Percentiles rank a stretch among this genome's conserved stretches.
phyloP scores from a whole-genome alignment of 1,140 invertebrate species.

The Lethrus apterus region DNA sequence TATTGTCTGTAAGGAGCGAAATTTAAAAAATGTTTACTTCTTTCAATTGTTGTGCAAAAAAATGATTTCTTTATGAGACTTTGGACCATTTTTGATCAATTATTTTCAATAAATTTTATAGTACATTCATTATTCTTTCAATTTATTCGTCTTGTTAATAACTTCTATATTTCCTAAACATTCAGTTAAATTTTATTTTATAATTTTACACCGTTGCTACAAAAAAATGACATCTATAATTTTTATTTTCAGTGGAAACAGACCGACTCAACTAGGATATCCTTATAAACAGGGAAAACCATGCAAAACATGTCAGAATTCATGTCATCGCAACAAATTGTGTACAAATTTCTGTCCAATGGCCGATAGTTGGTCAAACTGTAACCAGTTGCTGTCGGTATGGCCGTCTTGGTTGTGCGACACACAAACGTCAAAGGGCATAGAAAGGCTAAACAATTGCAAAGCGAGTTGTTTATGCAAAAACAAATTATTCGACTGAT shows the following conservation, averaged over 20 bases:
- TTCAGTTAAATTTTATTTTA: too few species aligned
- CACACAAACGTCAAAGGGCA: constrained; percentile 47
- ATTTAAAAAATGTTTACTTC: too few species aligned
- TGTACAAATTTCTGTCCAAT: constrained; percentile 67
- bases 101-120: too few species aligned
- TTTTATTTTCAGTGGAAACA: constrained; percentile 59
- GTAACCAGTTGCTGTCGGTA: constrained; percentile 51
- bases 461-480: constrained; percentile 65
- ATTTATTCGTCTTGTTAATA: too few species aligned
- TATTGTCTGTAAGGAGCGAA: too few species aligned
- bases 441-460: constrained; percentile 52
- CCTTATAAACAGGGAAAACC: constrained; percentile 60
- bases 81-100: too few species aligned
- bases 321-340: constrained; percentile 56
- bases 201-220: too few species aligned
- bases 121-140: too few species aligned
- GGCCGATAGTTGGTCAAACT: constrained; percentile 67
- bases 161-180: too few species aligned
- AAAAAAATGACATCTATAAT: too few species aligned
- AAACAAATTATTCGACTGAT: constrained; percentile 36
- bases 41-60: too few species aligned
- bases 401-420: constrained; percentile 58
- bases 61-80: too few species aligned
- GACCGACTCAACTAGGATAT: constrained; percentile 48
- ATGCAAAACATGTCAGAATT: constrained; percentile 56